These are phyloP conservation scores for Oenanthe melanoleuca DNA, from an alignment of 2,113 vertebrate species.

Conservation along the genomic window DNA sequence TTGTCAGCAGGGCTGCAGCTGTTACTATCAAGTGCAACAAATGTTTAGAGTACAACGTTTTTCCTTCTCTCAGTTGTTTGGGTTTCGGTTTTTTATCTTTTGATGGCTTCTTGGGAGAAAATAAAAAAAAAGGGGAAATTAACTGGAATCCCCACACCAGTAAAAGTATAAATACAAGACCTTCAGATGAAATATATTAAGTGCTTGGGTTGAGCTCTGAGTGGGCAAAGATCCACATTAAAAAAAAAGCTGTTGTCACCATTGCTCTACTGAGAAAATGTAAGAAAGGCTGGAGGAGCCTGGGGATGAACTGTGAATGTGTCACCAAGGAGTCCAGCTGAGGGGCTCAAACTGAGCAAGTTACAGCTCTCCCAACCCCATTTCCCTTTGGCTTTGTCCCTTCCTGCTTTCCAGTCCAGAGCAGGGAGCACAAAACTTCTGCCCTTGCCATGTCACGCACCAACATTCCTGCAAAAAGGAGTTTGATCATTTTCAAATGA, in stretches of 20 bases:
- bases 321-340: not conserved
- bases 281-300: not conserved
- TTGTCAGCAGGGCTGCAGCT: conserved; percentile 52
- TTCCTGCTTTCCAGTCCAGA: not conserved
- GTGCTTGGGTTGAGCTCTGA: not conserved
- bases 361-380: not conserved
- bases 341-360: not conserved
- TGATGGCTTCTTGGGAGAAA: not conserved
- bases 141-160: not conserved
- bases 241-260: not conserved
- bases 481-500: not conserved
- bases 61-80: not conserved
- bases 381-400: not conserved
- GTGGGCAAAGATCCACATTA: not conserved
- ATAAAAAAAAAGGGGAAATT: not conserved
- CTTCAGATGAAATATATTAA: not conserved
- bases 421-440: not conserved
- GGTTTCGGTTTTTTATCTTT: not conserved
- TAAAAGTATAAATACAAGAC: not conserved
- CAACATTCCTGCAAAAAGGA: not conserved
- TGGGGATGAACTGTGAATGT: not conserved
- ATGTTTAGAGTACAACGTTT: not conserved
- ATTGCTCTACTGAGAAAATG: not conserved
- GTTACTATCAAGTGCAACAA: conserved; percentile 8
- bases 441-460: rapidly evolving